Evolutionary conservation across 1,140 invertebrate species (phyloP).

Genomic region (Drosophila simulans): DNA sequence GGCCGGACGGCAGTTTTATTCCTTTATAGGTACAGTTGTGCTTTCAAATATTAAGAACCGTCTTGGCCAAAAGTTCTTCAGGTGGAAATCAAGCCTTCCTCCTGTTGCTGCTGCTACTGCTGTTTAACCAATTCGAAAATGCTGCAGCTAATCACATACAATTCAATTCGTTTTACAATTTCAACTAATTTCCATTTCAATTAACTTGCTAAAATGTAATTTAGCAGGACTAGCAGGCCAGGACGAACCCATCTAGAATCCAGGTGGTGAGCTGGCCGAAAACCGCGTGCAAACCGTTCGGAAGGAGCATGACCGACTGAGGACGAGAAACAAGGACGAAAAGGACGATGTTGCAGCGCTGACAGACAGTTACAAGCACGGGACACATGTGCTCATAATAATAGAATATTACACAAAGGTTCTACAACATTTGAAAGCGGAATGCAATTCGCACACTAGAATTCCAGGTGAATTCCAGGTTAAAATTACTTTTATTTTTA

Average conservation of each 20-base stretch:
- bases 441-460: no score
- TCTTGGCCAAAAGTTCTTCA: constrained; percentile 2
- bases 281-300: constrained; percentile 52
- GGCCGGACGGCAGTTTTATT: no score
- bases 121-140: constrained; percentile 81
- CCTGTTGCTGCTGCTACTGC: constrained; percentile 20
- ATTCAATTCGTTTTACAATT: constrained; percentile 85
- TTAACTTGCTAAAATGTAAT: constrained; percentile 85
- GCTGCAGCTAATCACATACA: constrained; percentile 83
- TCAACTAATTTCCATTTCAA: constrained; percentile 85
- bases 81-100: not conserved
- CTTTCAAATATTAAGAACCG: constrained; percentile 2
- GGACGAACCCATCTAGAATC: constrained; percentile 7
- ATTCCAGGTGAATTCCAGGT: no score
- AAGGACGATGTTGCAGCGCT: constrained; percentile 36
- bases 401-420: not conserved
- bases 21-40: not conserved
- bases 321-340: constrained; percentile 29
- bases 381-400: constrained; percentile 1
- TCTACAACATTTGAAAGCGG: no score
- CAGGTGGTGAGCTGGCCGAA: constrained; percentile 47
- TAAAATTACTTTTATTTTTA: no score
- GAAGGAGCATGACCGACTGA: constrained; percentile 39
- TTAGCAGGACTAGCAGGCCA: constrained; percentile 61
- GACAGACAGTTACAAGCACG: constrained; percentile 30